Evolutionary conservation across 1,140 invertebrate species (phyloP), one percentile per base, ranked within the genome.

Genomic region (Drosophila miranda): DNA sequence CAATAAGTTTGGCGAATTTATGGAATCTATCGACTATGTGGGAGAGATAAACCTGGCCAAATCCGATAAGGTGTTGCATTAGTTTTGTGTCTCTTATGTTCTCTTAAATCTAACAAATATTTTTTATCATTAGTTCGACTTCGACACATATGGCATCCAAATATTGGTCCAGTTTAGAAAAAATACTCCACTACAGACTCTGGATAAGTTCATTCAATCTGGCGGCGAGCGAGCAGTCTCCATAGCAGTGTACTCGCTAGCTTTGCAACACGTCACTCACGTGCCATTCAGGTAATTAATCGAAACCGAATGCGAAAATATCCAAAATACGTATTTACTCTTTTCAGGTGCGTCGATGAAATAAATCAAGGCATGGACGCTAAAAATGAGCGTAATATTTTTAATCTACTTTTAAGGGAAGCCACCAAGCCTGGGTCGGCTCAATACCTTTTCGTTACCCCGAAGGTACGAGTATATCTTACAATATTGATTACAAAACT

Each of bases 361-460:
- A 99, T 99, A 57, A 99, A 99, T 93, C 98, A 98, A 94, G 98
- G 98, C 8, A 98, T 98, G 97, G 97, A 98, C 91, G 93, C 95
- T 1, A 93, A 93, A 7, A 99, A 99, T 91, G 98, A 99, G 91
- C 92, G 96, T 21, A 94, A 26, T 75, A 95, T 99, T 74, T 97
- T 98, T 90, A 94, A 98, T 70, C 90, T 99, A 49, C 93, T 99
- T 1, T 94, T 98, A 0, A 92, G 95, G 55, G 95, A 96, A 44
- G 96, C 96, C 6, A 93, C 93, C 1, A 93, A 94, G 75, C 91
- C 90, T 19, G 93, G 93, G 11, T 93, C 93, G 1, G 94, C 95
- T 1, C 98, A 99, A 88, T 99, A 98, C 92, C 98, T 99, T 90
- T 92, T 99, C 26, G 92, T 99, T 0, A 98, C 97, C 3, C 98